phyloP scores from a whole-genome alignment of 53 echinoderm and acorn worm species.

The Pentamera pediparva region DNA sequence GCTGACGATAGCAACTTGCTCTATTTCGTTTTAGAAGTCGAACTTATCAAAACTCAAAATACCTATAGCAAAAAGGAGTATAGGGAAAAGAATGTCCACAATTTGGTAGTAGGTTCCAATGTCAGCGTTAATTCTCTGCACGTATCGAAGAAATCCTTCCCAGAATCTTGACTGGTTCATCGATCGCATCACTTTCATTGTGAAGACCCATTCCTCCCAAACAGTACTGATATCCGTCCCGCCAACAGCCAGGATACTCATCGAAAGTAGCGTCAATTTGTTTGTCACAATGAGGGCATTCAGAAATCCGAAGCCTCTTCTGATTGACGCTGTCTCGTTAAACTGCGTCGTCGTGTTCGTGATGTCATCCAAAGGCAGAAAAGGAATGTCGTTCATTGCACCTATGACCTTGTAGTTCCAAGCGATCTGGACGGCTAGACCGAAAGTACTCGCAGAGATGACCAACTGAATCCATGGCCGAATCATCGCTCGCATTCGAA shows the following conservation, averaged over 20 bases:
- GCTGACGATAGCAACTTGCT: too few relatives aligned
- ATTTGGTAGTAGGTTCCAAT: background rate
- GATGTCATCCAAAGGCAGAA: too few relatives aligned
- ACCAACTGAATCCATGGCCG: constrained; percentile 14
- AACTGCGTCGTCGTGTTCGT: background rate
- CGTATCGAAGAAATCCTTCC: background rate
- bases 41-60: constrained; percentile 8
- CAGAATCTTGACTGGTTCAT: background rate
- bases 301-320: background rate
- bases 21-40: constrained; percentile 6
- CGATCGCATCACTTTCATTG: background rate
- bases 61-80: background rate
- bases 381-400: background rate
- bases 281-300: background rate
- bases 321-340: too few relatives aligned
- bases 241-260: background rate
- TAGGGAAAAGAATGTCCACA: background rate
- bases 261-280: background rate
- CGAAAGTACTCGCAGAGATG: background rate
- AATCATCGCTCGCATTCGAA: background rate
- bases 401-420: constrained; percentile 12
- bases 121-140: background rate
- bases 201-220: background rate
- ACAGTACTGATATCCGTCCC: background rate
- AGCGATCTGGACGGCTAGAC: background rate